Conservation (phyloP, 2,888 invertebrate species). For the Ophion costatus region DNA sequence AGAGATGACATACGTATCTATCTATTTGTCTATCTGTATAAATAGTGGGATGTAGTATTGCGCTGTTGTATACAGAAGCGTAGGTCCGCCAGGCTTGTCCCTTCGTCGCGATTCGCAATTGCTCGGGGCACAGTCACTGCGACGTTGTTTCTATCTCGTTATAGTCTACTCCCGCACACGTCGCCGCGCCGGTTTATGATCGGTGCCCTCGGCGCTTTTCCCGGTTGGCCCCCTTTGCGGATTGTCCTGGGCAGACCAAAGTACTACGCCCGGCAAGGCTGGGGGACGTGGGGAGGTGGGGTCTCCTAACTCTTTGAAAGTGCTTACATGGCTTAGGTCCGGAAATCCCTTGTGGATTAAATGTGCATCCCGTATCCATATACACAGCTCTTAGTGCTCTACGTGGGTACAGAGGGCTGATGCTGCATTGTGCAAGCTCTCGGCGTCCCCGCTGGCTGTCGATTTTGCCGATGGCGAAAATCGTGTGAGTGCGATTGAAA, state of each 20-base stretch:
- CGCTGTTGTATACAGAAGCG: conserved; percentile 6
- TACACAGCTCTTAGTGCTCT: conserved; percentile 56
- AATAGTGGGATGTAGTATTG: conserved; percentile 41
- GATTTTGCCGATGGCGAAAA: neutral
- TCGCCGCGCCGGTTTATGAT: conserved; percentile 66
- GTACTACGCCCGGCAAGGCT: neutral
- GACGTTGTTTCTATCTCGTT: conserved; percentile 60
- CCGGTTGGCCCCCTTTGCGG: neutral
- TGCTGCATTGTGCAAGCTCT: neutral
- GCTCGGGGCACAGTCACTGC: conserved; percentile 44
- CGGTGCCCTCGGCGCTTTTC: conserved; percentile 48
- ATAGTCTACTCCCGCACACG: conserved; percentile 42
- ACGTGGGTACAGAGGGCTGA: conserved; percentile 9
- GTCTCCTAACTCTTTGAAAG: conserved; percentile 68
- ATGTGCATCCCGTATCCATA: conserved; percentile 62
- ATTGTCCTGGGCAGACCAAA: conserved; percentile 9
- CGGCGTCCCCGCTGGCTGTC: neutral
- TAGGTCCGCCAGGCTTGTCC: conserved; percentile 48
- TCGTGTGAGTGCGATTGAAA: neutral
- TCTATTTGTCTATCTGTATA: conserved; percentile 22
- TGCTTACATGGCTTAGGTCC: conserved; percentile 69
- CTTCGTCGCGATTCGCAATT: conserved; percentile 48
- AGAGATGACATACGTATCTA: neutral
- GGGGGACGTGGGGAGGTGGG: neutral
- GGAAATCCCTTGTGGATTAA: conserved; percentile 69